These are phyloP conservation scores for Spondyliosoma cantharus DNA, from an alignment of 2,797 vertebrate species.

Conservation along the genomic window DNA sequence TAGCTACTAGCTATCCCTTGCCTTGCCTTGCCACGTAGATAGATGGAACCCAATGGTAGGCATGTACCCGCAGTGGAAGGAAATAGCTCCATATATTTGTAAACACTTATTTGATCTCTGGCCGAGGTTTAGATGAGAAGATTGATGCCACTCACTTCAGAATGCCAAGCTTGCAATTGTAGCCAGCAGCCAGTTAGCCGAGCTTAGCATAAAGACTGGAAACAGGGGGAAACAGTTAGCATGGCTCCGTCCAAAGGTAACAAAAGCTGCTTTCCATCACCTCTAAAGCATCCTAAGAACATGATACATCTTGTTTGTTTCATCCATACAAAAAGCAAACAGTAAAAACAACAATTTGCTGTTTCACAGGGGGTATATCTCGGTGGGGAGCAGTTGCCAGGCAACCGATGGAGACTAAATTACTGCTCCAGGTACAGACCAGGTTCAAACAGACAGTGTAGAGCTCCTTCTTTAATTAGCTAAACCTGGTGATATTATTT, in stretches of 20 bases:
- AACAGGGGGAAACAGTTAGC: not conserved
- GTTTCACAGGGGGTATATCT: not conserved
- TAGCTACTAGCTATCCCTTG: too few species aligned
- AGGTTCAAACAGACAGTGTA: constrained; percentile 1
- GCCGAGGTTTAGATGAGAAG: too few species aligned
- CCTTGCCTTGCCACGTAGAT: too few species aligned
- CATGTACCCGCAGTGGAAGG: too few species aligned
- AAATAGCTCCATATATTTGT: too few species aligned
- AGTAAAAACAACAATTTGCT: not conserved
- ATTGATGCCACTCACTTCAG: too few species aligned
- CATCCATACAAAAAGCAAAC: not conserved
- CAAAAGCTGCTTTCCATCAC: too few species aligned
- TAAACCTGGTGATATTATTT: not conserved
- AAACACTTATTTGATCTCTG: too few species aligned
- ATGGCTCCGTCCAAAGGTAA: not conserved
- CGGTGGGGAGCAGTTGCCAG: not conserved
- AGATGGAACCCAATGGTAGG: too few species aligned
- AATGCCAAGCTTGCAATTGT: too few species aligned
- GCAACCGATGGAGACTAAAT: not conserved
- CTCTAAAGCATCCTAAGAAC: not conserved
- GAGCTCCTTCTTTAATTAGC: not conserved
- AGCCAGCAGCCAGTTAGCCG: not conserved
- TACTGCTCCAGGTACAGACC: not conserved
- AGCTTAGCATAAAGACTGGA: constrained; percentile 3
- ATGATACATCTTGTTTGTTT: not conserved